Base-by-base conservation (phyloP, 1,140 invertebrate species). In the Hyles euphorbiae region DNA sequence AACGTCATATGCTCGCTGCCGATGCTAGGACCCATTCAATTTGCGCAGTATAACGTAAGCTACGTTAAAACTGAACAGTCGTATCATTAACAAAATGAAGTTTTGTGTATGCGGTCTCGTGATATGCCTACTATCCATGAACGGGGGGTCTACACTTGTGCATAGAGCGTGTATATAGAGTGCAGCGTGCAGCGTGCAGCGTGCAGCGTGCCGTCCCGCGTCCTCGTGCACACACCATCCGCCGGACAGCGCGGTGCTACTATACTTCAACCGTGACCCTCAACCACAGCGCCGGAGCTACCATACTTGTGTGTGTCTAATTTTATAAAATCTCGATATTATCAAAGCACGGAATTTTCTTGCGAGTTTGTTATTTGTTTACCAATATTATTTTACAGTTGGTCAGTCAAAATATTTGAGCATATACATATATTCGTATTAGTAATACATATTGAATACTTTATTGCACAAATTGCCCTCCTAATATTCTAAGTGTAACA, bases 391-490 rank as follows among this genome's bases (percentile, higher is more conserved):
- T 65, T 70, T 76, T 79, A 77, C 69, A 87, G 77, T 87, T 87
- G 82, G 83, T 88, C 85, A 86, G 83, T 88, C 83, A 78, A 88
- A 85, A 85, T 78, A 74, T 81, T 84, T 86, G 85, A 88, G 83
- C 85, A 83, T 76, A 75, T 63, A 69, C 50, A 60, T 63, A 63
- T 75, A 76, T 74, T 76, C 64, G 67, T 81, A 78, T 57, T 67
- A 70, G 68, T 61, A 65, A 76, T 76, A 76, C 69, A 76, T 74
- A 76, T 71, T 74, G 72, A 84, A 78, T 75, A 72, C 75, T 47
- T 83, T 88, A 86, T 86, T 88, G 85, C 85, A 88, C 85, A 79
- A 78, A 78, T 76, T 74, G 70, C 80, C 72, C 68, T 72, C 68
- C 79, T 87, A 85, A 79, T 67, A 63, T 76, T 70, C 75, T 83